phyloP scores from a whole-genome alignment of 2,113 vertebrate species.

The Larimichthys crocea region DNA sequence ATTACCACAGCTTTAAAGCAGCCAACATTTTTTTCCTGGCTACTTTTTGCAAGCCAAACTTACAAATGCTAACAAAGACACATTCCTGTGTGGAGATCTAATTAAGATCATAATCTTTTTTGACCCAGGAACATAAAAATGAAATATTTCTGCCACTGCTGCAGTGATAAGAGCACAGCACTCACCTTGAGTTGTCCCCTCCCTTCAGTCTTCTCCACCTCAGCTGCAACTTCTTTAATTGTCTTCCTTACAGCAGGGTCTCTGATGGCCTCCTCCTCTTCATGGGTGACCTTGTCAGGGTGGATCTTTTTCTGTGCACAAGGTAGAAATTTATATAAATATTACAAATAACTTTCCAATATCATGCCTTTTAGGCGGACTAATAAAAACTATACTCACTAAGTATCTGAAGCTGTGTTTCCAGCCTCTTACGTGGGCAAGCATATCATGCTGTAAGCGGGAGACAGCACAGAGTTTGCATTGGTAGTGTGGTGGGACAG shows the following conservation, averaged over 20 bases:
- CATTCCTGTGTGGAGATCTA: neutral
- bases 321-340: neutral
- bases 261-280: constrained; percentile 74
- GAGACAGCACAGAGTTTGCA: constrained; percentile 84
- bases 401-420: constrained; percentile 84
- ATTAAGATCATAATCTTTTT: neutral
- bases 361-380: neutral
- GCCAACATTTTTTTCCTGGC: no score
- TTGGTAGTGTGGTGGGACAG: constrained; percentile 84
- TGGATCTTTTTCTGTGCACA: constrained; percentile 76
- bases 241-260: constrained; percentile 75
- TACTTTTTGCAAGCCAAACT: neutral
- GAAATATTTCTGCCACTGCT: neutral
- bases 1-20: neutral
- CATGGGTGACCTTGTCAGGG: constrained; percentile 66
- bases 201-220: constrained; percentile 77
- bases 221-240: constrained; percentile 71
- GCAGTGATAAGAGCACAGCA: neutral
- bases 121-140: neutral
- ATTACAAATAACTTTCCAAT: neutral
- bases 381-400: constrained; percentile 64
- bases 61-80: neutral
- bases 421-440: constrained; percentile 83
- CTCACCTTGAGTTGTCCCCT: constrained; percentile 83
- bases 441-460: constrained; percentile 81